Conservation (phyloP, 2,113 vertebrate species). For the Setophaga coronata region DNA sequence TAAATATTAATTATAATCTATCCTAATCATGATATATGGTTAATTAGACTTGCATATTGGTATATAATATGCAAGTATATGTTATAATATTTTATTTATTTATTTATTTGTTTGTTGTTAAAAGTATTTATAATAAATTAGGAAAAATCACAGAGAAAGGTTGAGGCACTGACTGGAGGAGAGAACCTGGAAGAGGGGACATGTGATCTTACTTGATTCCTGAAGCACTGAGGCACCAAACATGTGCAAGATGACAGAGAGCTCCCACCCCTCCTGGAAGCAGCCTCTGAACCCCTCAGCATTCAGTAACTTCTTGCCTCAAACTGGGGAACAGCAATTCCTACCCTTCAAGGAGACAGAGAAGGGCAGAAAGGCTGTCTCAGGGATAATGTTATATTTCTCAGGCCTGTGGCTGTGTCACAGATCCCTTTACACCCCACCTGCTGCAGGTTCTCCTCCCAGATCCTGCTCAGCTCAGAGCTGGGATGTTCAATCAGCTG, state of each 20-base stretch:
- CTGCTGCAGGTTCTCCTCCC: not conserved
- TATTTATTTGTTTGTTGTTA: not conserved
- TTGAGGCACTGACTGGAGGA: not conserved
- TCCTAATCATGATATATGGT: rapidly evolving
- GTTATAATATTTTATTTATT: not conserved
- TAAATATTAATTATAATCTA: not conserved
- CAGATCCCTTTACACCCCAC: not conserved
- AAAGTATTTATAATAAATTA: not conserved
- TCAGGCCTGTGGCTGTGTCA: not conserved
- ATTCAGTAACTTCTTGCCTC: not conserved
- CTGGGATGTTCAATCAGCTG: not conserved
- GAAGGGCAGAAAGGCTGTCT: not conserved
- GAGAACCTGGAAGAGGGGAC: not conserved
- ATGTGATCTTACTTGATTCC: rapidly evolving
- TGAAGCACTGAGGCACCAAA: not conserved
- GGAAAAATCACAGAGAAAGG: not conserved
- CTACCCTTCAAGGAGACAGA: not conserved
- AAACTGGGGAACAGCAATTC: not conserved
- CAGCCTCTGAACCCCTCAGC: not conserved
- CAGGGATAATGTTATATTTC: not conserved
- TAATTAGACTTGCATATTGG: not conserved
- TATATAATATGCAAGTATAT: not conserved
- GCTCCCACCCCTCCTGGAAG: not conserved
- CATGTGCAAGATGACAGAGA: not conserved
- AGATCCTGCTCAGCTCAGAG: not conserved